Evolutionary conservation across 2,888 invertebrate genomes (phyloP), one percentile per base, ranked within the genome.

Genomic region (Agrotis segetum): DNA sequence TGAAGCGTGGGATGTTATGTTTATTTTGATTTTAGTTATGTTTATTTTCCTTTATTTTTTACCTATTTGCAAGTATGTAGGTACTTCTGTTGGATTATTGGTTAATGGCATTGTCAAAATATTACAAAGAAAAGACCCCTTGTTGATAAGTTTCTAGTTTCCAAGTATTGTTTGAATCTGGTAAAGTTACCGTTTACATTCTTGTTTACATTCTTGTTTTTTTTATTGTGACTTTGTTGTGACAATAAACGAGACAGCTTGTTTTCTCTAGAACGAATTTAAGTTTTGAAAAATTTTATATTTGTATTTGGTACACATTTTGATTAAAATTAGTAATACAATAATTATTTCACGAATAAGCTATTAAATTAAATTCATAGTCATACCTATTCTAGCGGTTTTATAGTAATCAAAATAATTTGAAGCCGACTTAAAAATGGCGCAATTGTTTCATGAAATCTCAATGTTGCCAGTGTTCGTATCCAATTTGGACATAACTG

Each of bases 401-500:
- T 80, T 71, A 44, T 56, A 63, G 67, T 79, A 81, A 82, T 79
- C 75, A 85, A 82, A 79, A 82, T 75, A 76, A 73, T 78, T 82
- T 71, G 67, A 67, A 82, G 69, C 60, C n/a, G 49, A 71, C 59
- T 81, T 70, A 53, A 74, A 72, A 81, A 82, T 90, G 88, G 83
- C 80, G 88, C 87, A 90, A 90, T 74, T 65, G 78, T 78, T 88
- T 85, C 85, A 85, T 85, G 87, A 88, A 86, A 87, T 83, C 82
- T 68, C 68, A 77, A 77, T 67, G 69, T 72, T 71, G 59, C 69
- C 68, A 77, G 78, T 67, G 69, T 74, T 73, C 58, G 74, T 72
- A 83, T 83, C 81, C 83, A 85, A 87, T 86, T 87, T 87, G 77
- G 84, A 86, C 87, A 84, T 90, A 82, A 82, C 87, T 89, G 90